Evolutionary conservation across 2,113 vertebrate species (phyloP).

Genomic region (Synodontis membranacea): DNA sequence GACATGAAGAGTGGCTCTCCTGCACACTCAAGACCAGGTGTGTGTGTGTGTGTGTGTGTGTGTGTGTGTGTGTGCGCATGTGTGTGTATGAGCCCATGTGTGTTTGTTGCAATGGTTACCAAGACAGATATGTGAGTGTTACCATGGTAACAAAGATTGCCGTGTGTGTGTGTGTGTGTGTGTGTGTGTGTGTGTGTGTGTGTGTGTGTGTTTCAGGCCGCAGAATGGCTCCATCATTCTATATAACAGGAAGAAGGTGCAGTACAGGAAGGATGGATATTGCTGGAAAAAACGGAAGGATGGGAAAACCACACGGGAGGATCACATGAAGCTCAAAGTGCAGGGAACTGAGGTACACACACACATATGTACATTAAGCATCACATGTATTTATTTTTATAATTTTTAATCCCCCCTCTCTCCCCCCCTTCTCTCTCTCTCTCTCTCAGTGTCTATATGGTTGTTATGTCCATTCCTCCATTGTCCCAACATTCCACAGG

Average conservation of each 20-base stretch:
- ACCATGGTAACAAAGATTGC: background rate
- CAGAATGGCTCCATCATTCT: conserved; percentile 88
- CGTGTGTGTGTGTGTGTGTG: background rate
- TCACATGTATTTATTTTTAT: no score
- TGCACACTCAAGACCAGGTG: conserved; percentile 80
- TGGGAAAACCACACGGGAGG: conserved; percentile 88
- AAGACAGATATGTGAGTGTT: background rate
- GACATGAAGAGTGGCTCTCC: conserved; percentile 87
- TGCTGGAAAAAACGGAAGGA: conserved; percentile 92
- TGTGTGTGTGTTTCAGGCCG: conserved; percentile 69
- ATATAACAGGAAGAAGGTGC: conserved; percentile 91
- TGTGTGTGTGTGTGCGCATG: background rate
- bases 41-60: conserved; percentile 4
- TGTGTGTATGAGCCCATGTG: no score
- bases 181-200: background rate
- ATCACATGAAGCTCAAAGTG: conserved; percentile 93
- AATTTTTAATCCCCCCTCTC: background rate
- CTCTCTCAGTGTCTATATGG: conserved; percentile 86
- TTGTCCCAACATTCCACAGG: conserved; percentile 91
- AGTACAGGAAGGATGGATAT: conserved; percentile 88
- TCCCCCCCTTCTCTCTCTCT: background rate
- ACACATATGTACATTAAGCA: conserved; percentile 11
- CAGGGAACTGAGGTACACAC: conserved; percentile 84
- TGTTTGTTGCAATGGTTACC: no score
- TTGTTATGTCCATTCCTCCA: conserved; percentile 91